Evolutionary conservation across 2,888 invertebrate species (phyloP).

Genomic region (Hydrotaea cyrtoneurina): DNA sequence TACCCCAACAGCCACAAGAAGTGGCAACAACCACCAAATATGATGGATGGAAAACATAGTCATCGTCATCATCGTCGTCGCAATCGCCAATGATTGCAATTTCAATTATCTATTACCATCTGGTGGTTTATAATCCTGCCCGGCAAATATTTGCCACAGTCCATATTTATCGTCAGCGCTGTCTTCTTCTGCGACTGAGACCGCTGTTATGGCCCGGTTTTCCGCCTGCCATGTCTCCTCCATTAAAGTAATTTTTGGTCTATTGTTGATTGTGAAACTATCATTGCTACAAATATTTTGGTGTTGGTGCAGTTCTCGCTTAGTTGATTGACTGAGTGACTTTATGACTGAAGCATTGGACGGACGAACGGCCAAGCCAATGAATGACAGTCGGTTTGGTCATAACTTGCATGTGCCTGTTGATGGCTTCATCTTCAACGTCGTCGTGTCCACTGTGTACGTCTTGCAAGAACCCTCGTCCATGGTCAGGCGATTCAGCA

Average conservation of each 20-base stretch:
- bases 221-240: neutral
- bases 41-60: slow-evolving; percentile 38
- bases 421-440: neutral
- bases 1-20: slow-evolving; percentile 25
- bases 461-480: neutral
- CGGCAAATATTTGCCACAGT: slow-evolving; percentile 13
- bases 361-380: neutral
- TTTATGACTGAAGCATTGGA: neutral
- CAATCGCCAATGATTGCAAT: slow-evolving; percentile 54
- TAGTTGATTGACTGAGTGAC: slow-evolving; percentile 31
- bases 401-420: neutral
- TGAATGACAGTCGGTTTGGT: slow-evolving; percentile 9
- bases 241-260: slow-evolving; percentile 29
- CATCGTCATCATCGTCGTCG: slow-evolving; percentile 4
- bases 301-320: slow-evolving; percentile 5
- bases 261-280: slow-evolving; percentile 18
- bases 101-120: slow-evolving; percentile 59
- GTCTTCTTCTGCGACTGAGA: too few species aligned
- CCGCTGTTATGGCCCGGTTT: neutral
- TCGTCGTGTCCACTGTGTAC: neutral
- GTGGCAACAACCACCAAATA: slow-evolving; percentile 32
- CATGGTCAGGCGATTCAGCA: neutral
- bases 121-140: neutral
- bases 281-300: slow-evolving; percentile 34
- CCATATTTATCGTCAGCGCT: neutral